Evolutionary conservation across 2,888 invertebrate species (phyloP).

Genomic region (Zele albiditarsus): DNA sequence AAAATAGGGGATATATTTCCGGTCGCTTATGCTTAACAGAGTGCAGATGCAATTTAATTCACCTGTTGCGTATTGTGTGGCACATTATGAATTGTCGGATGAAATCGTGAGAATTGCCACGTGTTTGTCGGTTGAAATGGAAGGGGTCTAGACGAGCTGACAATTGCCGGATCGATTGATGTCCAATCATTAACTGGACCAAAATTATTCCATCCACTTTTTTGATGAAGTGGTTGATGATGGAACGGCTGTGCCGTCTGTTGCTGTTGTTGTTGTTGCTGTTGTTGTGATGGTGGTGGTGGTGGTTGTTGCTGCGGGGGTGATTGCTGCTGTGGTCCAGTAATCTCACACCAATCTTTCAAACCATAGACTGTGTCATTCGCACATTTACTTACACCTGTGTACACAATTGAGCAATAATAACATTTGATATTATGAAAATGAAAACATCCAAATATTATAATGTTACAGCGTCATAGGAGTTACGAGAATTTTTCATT

Average conservation of each 20-base stretch:
- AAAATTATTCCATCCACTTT: constrained; percentile 70
- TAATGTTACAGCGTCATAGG: constrained; percentile 4
- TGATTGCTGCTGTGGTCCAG: constrained; percentile 69
- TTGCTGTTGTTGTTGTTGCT: constrained; percentile 70
- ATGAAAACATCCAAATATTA: background rate
- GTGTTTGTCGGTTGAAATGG: constrained; percentile 70
- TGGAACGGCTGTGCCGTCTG: constrained; percentile 72
- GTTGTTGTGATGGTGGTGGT: constrained; percentile 68
- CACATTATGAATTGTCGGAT: constrained; percentile 65
- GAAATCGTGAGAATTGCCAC: constrained; percentile 70
- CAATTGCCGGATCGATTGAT: constrained; percentile 93
- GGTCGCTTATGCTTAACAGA: background rate
- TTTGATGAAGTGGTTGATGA: constrained; percentile 68
- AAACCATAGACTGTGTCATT: constrained; percentile 69
- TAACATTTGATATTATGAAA: constrained; percentile 12
- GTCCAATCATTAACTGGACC: constrained; percentile 86
- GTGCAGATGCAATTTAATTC: constrained; percentile 16
- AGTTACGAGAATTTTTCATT: constrained; percentile 25
- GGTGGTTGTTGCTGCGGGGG: constrained; percentile 72
- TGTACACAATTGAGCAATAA: constrained; percentile 3
- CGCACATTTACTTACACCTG: constrained; percentile 67
- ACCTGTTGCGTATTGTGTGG: constrained; percentile 71
- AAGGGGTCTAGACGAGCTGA: constrained; percentile 80
- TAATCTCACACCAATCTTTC: constrained; percentile 75
- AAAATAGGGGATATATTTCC: too few relatives aligned